These are phyloP conservation scores for Chaetoderma sp. DNA, from an alignment of 2,888 invertebrate genomes.

Conservation along the genomic window DNA sequence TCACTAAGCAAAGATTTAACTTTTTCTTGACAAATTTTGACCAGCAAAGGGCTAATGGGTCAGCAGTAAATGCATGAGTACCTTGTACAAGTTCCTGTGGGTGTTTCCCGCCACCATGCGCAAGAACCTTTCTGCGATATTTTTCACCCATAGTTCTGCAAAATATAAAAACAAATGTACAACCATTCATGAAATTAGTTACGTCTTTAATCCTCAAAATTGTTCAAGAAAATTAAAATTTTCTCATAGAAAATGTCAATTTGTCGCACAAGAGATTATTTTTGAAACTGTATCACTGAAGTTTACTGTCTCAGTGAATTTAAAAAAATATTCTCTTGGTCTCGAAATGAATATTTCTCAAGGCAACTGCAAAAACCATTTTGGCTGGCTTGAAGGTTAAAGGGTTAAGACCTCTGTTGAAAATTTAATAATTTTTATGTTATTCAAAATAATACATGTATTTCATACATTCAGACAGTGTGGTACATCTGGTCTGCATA, in stretches of 20 bases:
- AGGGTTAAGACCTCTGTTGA: too few relatives aligned
- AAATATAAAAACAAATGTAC: slow-evolving; percentile 13
- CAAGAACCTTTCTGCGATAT: slow-evolving; percentile 82
- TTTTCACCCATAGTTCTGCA: slow-evolving; percentile 81
- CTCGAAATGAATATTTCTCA: background rate
- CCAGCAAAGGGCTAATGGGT: too few relatives aligned
- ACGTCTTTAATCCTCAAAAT: background rate
- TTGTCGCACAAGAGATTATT: too few relatives aligned
- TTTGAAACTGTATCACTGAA: too few relatives aligned
- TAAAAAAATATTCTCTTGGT: too few relatives aligned
- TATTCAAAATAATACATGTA: background rate
- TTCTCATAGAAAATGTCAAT: too few relatives aligned
- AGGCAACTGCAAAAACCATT: background rate
- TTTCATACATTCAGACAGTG: background rate
- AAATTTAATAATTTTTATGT: too few relatives aligned
- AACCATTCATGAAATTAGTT: background rate
- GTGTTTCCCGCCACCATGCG: slow-evolving; percentile 89
- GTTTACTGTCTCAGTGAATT: too few relatives aligned
- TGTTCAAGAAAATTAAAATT: background rate
- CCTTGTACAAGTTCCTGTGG: slow-evolving; percentile 80
- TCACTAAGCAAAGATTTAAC: too few relatives aligned
- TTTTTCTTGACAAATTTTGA: too few relatives aligned
- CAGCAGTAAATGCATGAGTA: too few relatives aligned
- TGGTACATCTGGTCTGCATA: background rate
- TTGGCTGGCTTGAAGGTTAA: too few relatives aligned